Base-by-base conservation (phyloP, 1,140 invertebrate genomes). In the Drosophila lini region DNA sequence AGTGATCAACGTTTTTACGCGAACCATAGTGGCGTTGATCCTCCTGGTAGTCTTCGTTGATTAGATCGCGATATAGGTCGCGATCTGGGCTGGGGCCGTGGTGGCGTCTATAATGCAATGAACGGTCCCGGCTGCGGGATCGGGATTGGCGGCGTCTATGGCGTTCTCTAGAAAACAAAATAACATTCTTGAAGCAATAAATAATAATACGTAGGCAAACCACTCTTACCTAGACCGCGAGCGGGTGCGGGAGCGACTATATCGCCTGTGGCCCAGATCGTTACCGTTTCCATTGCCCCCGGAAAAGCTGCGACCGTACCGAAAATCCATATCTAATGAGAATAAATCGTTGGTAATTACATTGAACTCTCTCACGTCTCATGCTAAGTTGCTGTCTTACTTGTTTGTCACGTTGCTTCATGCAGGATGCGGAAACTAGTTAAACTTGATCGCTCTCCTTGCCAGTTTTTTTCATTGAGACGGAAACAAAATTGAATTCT, bases 1-100 rank as follows among this genome's bases (percentile, higher is more conserved):
- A 74, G 40, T 85, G 76, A 38, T 90, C 69, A 22, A 61, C 63
- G 6, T 45, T 70, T 36, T 47, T 65, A 3, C 80, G 73, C 8
- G 80, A 48, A 19, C 44, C 64, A 7, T 82, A 80, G 19, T 44
- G 64, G 10, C 76, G 71, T 28, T 92, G 19, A 13, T 69, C 90
- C 16, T 91, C 90, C 11, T 80, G 63, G 59, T 92, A 92, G 42
- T 92, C 91, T 13, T 91, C 89, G 47, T 92, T 64, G 3, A 92
- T 92, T 8, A 92, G 53, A 53, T 90, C 91, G 2, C 90, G 74
- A 65, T 92, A 92, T 38, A 92, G 71, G 69, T 92, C 91, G 19
- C 84, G 79, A n/a, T 92, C 90, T 0, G 56, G 63, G 28, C 78
- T 77, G 34, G 44, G 52, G 36, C 71, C 70, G 22, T 67, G 57